phyloP scores from a whole-genome alignment of 2,888 invertebrate genomes.

The Callinectes sapidus region DNA sequence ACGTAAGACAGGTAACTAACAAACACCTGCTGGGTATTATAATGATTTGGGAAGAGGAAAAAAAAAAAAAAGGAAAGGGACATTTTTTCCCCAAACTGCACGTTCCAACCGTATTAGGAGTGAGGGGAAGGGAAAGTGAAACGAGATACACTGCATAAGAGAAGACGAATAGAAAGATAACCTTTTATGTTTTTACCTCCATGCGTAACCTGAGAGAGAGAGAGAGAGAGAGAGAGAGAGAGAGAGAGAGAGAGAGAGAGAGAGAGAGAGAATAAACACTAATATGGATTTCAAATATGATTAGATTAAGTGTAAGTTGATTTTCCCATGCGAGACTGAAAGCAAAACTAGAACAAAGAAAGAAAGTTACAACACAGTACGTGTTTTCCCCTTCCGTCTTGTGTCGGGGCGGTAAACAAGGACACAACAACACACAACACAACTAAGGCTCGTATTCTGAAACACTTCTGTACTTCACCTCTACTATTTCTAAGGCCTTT shows the following conservation, averaged over 20 bases:
- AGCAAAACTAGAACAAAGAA: neutral
- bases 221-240: constrained; percentile 1
- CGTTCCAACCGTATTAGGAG: neutral
- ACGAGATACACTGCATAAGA: neutral
- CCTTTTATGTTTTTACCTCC: neutral
- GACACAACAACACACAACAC: neutral
- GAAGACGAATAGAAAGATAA: neutral
- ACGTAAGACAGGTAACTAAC: neutral
- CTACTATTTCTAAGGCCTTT: too few relatives aligned
- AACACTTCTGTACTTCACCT: too few relatives aligned
- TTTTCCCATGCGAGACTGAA: too few relatives aligned
- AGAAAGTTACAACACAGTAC: neutral
- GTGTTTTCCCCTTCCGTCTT: too few relatives aligned
- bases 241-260: neutral
- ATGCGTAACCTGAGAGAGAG: neutral
- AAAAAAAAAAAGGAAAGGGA: neutral
- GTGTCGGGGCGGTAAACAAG: too few relatives aligned
- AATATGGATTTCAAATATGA: too few relatives aligned
- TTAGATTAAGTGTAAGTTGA: too few relatives aligned
- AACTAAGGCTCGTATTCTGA: too few relatives aligned
- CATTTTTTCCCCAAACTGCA: neutral
- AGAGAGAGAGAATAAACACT: too few relatives aligned
- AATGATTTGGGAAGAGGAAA: neutral
- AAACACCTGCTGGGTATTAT: neutral
- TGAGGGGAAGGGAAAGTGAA: neutral